phyloP scores from a whole-genome alignment of 1,140 invertebrate species.

The Heliconius nattereri region DNA sequence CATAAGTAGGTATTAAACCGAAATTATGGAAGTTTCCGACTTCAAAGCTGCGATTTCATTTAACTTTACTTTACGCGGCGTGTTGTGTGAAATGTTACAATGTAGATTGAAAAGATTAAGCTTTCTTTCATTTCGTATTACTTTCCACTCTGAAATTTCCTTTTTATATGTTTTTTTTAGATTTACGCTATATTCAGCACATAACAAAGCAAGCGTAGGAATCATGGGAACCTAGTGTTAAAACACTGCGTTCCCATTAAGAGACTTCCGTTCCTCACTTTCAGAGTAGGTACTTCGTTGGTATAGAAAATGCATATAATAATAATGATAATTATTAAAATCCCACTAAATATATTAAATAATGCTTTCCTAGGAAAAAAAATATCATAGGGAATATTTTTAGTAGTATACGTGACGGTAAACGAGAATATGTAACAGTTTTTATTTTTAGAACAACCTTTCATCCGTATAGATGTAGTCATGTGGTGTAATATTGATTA shows the following conservation, averaged over 20 bases:
- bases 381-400: too few species aligned
- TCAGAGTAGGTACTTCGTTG: too few species aligned
- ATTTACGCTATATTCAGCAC: too few species aligned
- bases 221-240: too few species aligned
- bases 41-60: conserved; percentile 13
- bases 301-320: too few species aligned
- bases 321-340: too few species aligned
- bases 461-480: background rate
- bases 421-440: background rate
- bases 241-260: too few species aligned
- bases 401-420: too few species aligned
- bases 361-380: too few species aligned
- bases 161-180: background rate
- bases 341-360: too few species aligned
- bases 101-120: background rate
- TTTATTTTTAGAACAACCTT: background rate
- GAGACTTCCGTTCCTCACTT: too few species aligned
- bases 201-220: too few species aligned
- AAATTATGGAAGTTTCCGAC: conserved; percentile 6
- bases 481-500: background rate
- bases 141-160: background rate
- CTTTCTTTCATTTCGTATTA: background rate
- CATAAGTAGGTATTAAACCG: conserved; percentile 9
- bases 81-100: background rate
- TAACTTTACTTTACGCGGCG: conserved; percentile 1